phyloP scores from a whole-genome alignment of 2,797 vertebrate genomes.

The Epinephelus awoara region DNA sequence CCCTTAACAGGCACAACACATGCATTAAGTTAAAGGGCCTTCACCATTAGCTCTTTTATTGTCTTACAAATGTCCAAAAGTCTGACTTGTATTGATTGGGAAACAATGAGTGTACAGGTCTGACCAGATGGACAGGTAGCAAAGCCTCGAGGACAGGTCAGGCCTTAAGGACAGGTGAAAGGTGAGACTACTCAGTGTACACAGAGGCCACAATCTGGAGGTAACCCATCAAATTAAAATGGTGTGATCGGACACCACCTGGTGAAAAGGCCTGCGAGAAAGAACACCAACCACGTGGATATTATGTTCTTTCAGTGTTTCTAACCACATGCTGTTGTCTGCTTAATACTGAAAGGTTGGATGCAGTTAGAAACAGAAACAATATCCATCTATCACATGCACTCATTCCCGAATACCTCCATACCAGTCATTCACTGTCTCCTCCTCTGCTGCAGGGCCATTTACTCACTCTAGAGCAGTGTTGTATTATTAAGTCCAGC shows the following conservation, averaged over 20 bases:
- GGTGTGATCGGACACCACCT: not conserved
- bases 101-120: conserved; percentile 17
- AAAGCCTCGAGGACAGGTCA: conserved; percentile 7
- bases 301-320: not conserved
- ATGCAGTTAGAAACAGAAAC: not conserved
- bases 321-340: not conserved
- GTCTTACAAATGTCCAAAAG: not conserved
- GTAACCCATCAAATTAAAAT: not conserved
- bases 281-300: conserved; percentile 3
- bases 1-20: not conserved
- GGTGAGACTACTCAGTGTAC: conserved; percentile 30
- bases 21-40: not conserved
- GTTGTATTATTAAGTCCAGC: not conserved
- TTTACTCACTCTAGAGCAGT: not conserved
- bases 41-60: not conserved
- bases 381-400: no score
- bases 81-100: not conserved
- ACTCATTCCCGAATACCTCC: no score
- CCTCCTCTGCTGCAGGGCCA: conserved; percentile 16
- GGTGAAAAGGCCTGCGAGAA: conserved; percentile 4
- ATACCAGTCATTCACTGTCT: conserved; percentile 9
- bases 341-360: not conserved
- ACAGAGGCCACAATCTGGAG: conserved; percentile 21
- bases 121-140: conserved; percentile 27
- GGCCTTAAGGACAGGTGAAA: conserved; percentile 35